phyloP scores from a whole-genome alignment of 2,797 vertebrate species.

The Aeoliscus strigatus region DNA sequence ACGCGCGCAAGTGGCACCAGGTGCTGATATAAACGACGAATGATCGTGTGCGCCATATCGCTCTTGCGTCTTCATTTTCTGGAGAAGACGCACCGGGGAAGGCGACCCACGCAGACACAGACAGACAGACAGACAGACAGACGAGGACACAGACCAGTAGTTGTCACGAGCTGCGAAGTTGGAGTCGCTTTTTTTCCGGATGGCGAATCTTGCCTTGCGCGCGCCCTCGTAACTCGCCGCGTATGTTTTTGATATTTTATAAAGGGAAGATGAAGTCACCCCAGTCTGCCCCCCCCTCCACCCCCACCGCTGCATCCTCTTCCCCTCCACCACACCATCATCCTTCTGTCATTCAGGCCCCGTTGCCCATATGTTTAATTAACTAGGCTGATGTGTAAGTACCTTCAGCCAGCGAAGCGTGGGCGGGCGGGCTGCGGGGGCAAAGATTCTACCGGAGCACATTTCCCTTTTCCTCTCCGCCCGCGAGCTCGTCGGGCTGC shows the following conservation, averaged over 20 bases:
- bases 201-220: slow-evolving; percentile 27
- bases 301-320: background rate
- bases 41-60: slow-evolving; percentile 29
- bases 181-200: slow-evolving; percentile 15
- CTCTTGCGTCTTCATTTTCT: slow-evolving; percentile 14
- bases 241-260: slow-evolving; percentile 40
- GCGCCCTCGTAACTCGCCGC: slow-evolving; percentile 25
- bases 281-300: slow-evolving; percentile 17
- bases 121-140: slow-evolving; percentile 4
- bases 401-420: slow-evolving; percentile 62
- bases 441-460: slow-evolving; percentile 44
- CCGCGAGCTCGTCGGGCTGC: slow-evolving; percentile 33
- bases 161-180: slow-evolving; percentile 49
- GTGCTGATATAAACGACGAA: slow-evolving; percentile 32
- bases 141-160: slow-evolving; percentile 7
- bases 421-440: slow-evolving; percentile 62
- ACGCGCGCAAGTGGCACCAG: slow-evolving; percentile 38
- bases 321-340: slow-evolving; percentile 7
- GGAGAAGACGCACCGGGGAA: slow-evolving; percentile 7
- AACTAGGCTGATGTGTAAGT: slow-evolving; percentile 69
- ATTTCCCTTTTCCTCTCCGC: slow-evolving; percentile 36
- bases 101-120: slow-evolving; percentile 10
- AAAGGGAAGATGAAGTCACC: slow-evolving; percentile 53
- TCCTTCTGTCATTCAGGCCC: slow-evolving; percentile 32
- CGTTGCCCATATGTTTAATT: slow-evolving; percentile 66